phyloP scores from a whole-genome alignment of 2,888 invertebrate genomes.

The Fragum fragum region DNA sequence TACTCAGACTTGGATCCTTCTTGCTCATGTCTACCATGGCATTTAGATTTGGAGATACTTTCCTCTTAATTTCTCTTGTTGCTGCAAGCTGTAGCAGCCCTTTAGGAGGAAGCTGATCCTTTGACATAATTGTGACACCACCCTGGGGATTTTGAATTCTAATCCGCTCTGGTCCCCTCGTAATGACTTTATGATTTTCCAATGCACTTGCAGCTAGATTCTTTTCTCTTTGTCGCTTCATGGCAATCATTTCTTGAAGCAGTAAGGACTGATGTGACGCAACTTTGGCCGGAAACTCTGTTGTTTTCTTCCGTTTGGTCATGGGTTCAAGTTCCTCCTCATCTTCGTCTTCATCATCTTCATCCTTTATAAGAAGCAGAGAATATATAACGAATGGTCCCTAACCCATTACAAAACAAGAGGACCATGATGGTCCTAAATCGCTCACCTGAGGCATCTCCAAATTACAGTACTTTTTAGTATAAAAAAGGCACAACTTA shows the following conservation, averaged over 20 bases:
- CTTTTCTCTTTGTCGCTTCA: slow-evolving; percentile 59
- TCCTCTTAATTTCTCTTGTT: slow-evolving; percentile 61
- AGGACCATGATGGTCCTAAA: too few species aligned
- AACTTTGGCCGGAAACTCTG: slow-evolving; percentile 37
- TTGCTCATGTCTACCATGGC: slow-evolving; percentile 32
- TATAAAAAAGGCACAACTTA: too few species aligned
- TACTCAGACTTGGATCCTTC: slow-evolving; percentile 41
- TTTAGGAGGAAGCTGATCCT: slow-evolving; percentile 46
- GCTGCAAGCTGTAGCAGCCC: slow-evolving; percentile 61
- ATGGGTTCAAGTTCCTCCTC: slow-evolving; percentile 19
- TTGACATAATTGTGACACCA: slow-evolving; percentile 64
- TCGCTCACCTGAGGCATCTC: too few species aligned
- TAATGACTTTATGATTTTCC: slow-evolving; percentile 53
- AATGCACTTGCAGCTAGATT: slow-evolving; percentile 46
- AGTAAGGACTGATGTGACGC: slow-evolving; percentile 51
- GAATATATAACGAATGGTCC: too few species aligned
- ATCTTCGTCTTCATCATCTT: slow-evolving; percentile 5
- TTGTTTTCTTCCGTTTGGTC: slow-evolving; percentile 9
- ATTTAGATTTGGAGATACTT: slow-evolving; percentile 35
- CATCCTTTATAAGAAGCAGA: too few species aligned
- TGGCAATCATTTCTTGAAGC: slow-evolving; percentile 61
- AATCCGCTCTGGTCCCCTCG: slow-evolving; percentile 53
- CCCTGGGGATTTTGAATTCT: slow-evolving; percentile 41
- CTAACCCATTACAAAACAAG: too few species aligned
- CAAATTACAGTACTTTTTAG: too few species aligned